These are phyloP conservation scores for Drosophila fuyamai DNA, from an alignment of 1,140 invertebrate species.

Conservation along the genomic window DNA sequence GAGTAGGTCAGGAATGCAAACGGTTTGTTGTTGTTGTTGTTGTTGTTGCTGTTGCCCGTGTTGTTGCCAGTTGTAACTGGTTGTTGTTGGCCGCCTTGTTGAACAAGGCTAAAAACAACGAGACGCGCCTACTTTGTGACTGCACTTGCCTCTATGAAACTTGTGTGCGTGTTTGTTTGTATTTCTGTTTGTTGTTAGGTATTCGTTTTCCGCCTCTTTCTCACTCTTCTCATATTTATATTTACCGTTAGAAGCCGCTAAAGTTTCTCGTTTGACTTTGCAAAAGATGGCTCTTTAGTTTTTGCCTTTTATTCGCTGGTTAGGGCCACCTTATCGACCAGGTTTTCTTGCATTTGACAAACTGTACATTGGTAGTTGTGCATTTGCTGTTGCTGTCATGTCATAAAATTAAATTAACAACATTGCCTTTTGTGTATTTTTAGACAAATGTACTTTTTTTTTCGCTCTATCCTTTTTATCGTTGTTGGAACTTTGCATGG, in stretches of 20 bases:
- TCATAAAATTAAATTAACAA: slow-evolving; percentile 76
- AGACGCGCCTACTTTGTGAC: slow-evolving; percentile 66
- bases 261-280: slow-evolving; percentile 57
- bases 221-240: slow-evolving; percentile 54
- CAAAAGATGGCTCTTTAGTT: slow-evolving; percentile 51
- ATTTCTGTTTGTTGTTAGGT: slow-evolving; percentile 48
- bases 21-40: slow-evolving; percentile 37
- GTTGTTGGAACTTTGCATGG: slow-evolving; percentile 30
- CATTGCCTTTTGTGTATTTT: slow-evolving; percentile 40
- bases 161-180: slow-evolving; percentile 10
- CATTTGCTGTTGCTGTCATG: slow-evolving; percentile 55
- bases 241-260: slow-evolving; percentile 77
- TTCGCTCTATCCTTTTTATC: not conserved
- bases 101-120: slow-evolving; percentile 69
- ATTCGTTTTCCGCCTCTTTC: slow-evolving; percentile 16
- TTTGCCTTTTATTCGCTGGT: slow-evolving; percentile 5
- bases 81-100: slow-evolving; percentile 51
- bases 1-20: slow-evolving; percentile 81
- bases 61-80: slow-evolving; percentile 20
- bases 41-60: slow-evolving; percentile 32
- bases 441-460: slow-evolving; percentile 26
- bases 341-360: slow-evolving; percentile 37
- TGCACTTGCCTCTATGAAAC: slow-evolving; percentile 53
- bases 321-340: slow-evolving; percentile 52
- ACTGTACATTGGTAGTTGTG: slow-evolving; percentile 24